Evolutionary conservation across 2,797 vertebrate genomes (phyloP).

Genomic region (Propithecus perrieri): DNA sequence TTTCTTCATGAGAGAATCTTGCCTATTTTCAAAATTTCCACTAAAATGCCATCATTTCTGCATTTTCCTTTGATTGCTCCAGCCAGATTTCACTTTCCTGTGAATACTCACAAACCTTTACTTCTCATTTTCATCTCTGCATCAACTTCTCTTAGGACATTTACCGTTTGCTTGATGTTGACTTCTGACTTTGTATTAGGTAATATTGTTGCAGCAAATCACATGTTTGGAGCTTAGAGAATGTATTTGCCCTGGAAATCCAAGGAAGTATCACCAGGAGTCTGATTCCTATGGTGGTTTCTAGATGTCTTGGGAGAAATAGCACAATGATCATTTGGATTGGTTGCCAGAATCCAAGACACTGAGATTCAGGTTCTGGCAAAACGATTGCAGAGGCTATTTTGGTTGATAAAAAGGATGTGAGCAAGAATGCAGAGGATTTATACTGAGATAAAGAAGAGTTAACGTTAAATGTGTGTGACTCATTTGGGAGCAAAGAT

Average conservation of each 20-base stretch:
- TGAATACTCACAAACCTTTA: background rate
- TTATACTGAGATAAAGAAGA: background rate
- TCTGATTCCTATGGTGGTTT: background rate
- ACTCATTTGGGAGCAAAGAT: background rate
- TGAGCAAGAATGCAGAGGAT: background rate
- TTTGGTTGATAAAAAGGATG: background rate
- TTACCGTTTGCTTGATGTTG: background rate
- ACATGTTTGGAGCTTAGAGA: background rate
- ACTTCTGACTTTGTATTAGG: background rate
- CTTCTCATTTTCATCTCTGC: background rate
- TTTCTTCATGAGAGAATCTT: background rate
- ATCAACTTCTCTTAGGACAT: background rate
- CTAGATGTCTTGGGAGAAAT: background rate
- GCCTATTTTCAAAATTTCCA: background rate
- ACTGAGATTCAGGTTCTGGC: background rate
- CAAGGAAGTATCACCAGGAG: background rate
- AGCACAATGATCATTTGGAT: background rate
- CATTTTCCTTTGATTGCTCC: background rate
- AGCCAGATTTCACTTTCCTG: background rate
- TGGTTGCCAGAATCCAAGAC: background rate
- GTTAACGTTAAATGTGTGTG: background rate
- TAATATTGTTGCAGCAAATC: background rate
- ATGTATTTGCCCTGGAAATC: background rate
- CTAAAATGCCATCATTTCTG: background rate
- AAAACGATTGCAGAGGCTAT: background rate